Percentiles rank a stretch among this genome's conserved stretches.
These are phyloP conservation scores for Eriosoma lanigerum DNA, from an alignment of 1,140 invertebrate genomes.

Conservation along the genomic window DNA sequence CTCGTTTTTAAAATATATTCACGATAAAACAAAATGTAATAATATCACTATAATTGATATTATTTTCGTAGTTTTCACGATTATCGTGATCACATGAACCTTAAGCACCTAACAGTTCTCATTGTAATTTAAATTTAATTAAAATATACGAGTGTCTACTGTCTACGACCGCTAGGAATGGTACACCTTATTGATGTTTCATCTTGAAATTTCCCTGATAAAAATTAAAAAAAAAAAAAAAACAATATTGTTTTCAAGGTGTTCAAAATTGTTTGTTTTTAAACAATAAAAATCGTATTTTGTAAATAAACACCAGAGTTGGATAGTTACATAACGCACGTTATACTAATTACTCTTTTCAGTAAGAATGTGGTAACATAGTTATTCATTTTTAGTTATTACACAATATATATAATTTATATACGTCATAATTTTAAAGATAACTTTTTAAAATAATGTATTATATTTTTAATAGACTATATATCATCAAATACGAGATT, in stretches of 20 bases:
- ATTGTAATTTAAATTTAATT: slow-evolving; percentile 34
- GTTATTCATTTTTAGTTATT: too few species aligned
- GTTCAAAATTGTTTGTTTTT: slow-evolving; percentile 5
- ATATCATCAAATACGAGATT: too few species aligned
- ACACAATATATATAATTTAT: too few species aligned
- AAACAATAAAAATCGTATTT: too few species aligned
- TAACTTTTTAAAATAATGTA: too few species aligned
- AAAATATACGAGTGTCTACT: slow-evolving; percentile 18
- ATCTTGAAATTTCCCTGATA: not conserved
- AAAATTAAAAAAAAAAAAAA: not conserved
- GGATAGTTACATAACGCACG: too few species aligned
- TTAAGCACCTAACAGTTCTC: not conserved
- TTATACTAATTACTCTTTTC: too few species aligned
- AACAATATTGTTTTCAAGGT: not conserved
- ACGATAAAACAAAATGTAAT: not conserved
- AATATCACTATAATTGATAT: slow-evolving; percentile 29
- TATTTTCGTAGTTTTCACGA: slow-evolving; percentile 44
- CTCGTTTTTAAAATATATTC: not conserved
- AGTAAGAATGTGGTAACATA: too few species aligned
- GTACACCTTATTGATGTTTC: not conserved
- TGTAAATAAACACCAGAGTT: too few species aligned
- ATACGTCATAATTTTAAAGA: too few species aligned
- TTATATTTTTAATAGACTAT: too few species aligned
- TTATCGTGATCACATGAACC: slow-evolving; percentile 35
- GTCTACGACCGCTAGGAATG: slow-evolving; percentile 5